These are phyloP conservation scores for Echeneis naucrates DNA, from an alignment of 2,797 vertebrate species.

Conservation along the genomic window DNA sequence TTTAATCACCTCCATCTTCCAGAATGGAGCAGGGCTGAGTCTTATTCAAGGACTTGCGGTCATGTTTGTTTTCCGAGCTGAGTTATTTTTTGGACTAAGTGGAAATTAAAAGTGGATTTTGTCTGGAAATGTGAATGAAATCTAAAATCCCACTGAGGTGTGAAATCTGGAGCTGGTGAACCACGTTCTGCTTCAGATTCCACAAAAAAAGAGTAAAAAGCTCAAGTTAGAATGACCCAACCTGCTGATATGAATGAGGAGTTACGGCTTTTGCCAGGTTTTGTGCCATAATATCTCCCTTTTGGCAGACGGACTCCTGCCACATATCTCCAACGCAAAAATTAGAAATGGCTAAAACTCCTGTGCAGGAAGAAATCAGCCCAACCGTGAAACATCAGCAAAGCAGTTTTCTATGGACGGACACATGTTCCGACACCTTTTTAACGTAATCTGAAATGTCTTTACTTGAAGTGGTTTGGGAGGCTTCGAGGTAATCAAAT, in stretches of 20 bases:
- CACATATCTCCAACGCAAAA: not conserved
- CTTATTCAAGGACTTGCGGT: not conserved
- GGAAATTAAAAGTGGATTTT: no score
- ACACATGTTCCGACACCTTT: conserved; percentile 28
- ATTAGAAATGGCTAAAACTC: not conserved
- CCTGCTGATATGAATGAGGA: not conserved
- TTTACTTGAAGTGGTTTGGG: conserved; percentile 52
- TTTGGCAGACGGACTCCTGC: not conserved
- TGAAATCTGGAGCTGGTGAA: no score
- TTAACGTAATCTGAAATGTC: conserved; percentile 51
- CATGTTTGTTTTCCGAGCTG: no score
- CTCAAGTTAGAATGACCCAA: not conserved
- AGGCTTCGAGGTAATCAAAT: conserved; percentile 65
- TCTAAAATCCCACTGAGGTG: no score
- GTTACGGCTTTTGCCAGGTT: not conserved
- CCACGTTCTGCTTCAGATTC: no score
- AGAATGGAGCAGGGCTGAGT: not conserved
- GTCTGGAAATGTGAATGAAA: no score
- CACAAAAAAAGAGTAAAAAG: no score
- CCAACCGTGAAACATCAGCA: conserved; percentile 40
- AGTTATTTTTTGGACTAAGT: no score
- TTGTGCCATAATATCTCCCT: not conserved
- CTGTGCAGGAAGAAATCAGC: conserved; percentile 4
- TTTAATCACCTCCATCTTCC: no score
- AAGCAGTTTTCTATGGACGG: conserved; percentile 27